Conservation (phyloP, 2,797 vertebrate species). For the Oreonectes daqikongensis region DNA sequence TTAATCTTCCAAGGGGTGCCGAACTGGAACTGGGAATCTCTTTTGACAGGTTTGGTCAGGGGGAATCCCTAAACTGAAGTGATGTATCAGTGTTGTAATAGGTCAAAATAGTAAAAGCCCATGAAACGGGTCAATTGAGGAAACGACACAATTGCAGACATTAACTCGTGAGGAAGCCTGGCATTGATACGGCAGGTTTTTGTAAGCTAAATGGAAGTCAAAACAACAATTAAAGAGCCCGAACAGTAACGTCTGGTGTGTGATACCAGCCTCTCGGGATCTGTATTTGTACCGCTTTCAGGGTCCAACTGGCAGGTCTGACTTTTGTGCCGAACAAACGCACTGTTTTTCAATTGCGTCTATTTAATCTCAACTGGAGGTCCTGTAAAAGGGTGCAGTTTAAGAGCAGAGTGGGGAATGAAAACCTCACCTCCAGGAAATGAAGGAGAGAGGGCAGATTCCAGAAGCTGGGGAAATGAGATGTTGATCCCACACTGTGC, state of each 20-base stretch:
- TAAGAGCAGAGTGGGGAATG: conserved; percentile 30
- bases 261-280: conserved; percentile 36
- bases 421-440: conserved; percentile 43
- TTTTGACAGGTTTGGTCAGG: neutral
- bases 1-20: conserved; percentile 17
- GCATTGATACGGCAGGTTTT: conserved; percentile 34
- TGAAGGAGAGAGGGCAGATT: conserved; percentile 31
- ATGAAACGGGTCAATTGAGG: neutral
- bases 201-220: conserved; percentile 39
- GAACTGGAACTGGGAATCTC: conserved; percentile 13
- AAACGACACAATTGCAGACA: conserved; percentile 22
- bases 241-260: conserved; percentile 44
- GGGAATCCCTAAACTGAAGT: conserved; percentile 12
- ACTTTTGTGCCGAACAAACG: conserved; percentile 44
- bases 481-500: conserved; percentile 34
- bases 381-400: conserved; percentile 42
- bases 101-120: conserved; percentile 13
- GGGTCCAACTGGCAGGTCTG: conserved; percentile 45
- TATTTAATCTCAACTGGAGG: conserved; percentile 46
- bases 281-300: conserved; percentile 45
- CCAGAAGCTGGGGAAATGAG: conserved; percentile 39
- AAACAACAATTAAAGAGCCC: conserved; percentile 43
- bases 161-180: conserved; percentile 24
- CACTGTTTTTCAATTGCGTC: conserved; percentile 38
- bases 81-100: conserved; percentile 12